These are phyloP conservation scores for Leptobrachium ailaonicum DNA, from an alignment of 2,113 vertebrate species.

Conservation along the genomic window DNA sequence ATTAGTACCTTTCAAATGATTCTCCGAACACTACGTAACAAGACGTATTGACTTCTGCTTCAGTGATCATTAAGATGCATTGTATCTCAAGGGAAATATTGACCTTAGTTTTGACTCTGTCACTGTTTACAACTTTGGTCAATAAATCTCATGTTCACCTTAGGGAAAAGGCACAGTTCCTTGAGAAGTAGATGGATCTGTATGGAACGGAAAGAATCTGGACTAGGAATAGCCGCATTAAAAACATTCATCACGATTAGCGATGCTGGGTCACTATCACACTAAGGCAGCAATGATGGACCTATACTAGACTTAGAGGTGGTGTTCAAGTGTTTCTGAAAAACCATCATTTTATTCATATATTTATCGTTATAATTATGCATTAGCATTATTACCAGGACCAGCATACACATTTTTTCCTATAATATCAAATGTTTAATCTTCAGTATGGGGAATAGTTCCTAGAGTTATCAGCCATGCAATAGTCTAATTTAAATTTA, in stretches of 20 bases:
- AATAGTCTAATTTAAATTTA: neutral
- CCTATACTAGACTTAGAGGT: conserved; percentile 4
- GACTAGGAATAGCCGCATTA: neutral
- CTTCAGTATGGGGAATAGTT: neutral
- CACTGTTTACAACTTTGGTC: conserved; percentile 51
- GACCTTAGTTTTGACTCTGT: conserved; percentile 51
- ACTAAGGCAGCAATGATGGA: neutral
- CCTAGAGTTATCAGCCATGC: neutral
- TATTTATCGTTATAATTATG: no score
- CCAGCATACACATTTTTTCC: neutral
- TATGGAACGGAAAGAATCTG: conserved; percentile 10
- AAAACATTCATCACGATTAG: conserved; percentile 10
- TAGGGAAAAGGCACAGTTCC: conserved; percentile 27
- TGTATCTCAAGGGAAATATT: conserved; percentile 49
- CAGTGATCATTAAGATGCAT: conserved; percentile 50
- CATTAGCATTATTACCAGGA: no score
- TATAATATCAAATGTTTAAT: no score
- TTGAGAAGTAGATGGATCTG: conserved; percentile 32
- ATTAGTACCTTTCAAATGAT: conserved; percentile 47
- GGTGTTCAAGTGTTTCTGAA: neutral
- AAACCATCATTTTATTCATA: no score
- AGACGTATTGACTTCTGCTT: conserved; percentile 48
- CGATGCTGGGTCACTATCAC: neutral
- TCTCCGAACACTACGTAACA: conserved; percentile 42
- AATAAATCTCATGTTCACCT: conserved; percentile 51